Conservation (phyloP, 2,113 vertebrate genomes). For the Lontra canadensis region DNA sequence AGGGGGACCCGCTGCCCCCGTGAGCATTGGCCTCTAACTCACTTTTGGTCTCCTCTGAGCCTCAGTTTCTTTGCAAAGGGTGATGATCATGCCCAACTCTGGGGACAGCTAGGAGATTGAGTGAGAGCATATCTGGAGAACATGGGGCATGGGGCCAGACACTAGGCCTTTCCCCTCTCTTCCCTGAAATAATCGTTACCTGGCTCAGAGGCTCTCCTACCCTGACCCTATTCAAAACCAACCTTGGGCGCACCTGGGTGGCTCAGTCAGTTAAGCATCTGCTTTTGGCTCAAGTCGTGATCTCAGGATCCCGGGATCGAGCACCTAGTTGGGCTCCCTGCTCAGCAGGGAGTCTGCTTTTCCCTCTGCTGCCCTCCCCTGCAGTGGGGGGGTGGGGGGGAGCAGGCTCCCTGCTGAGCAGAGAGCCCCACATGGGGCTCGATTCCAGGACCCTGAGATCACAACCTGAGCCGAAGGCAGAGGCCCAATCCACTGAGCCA, state of each 20-base stretch:
- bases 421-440: too few relatives aligned
- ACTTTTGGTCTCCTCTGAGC: not conserved
- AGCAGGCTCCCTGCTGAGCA: too few relatives aligned
- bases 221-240: not conserved
- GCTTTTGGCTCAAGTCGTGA: not conserved
- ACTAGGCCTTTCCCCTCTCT: not conserved
- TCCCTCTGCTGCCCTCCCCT: not conserved
- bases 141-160: not conserved
- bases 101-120: not conserved
- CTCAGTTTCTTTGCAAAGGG: not conserved
- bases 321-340: not conserved
- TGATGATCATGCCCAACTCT: not conserved
- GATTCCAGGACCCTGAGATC: too few relatives aligned
- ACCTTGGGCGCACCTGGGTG: not conserved
- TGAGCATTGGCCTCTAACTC: not conserved
- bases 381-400: too few relatives aligned
- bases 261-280: not conserved
- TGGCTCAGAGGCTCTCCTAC: not conserved
- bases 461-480: too few relatives aligned
- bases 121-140: not conserved
- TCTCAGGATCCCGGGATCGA: not conserved
- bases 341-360: not conserved
- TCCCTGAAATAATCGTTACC: not conserved
- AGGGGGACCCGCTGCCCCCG: not conserved
- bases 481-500: too few relatives aligned